Evolutionary conservation across 64 coral and sea anemone species (phyloP).

Genomic region (Pachyseris speciosa): DNA sequence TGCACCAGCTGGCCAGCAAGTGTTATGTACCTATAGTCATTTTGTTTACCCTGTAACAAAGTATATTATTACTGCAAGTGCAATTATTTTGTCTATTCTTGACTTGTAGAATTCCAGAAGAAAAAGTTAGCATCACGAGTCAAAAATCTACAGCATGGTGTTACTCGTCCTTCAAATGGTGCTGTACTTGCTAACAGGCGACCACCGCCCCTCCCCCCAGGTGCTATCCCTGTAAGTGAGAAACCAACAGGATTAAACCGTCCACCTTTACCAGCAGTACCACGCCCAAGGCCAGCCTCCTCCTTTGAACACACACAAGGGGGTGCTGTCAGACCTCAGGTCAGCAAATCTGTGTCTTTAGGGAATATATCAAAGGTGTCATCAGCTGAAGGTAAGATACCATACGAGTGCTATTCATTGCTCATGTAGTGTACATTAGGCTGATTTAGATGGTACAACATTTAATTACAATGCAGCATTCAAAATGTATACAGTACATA

Average conservation of each 20-base stretch:
- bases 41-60: no score
- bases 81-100: neutral
- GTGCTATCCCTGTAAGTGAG: neutral
- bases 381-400: constrained; percentile 50
- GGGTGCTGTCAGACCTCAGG: neutral
- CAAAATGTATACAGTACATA: no score
- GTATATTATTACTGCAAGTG: no score
- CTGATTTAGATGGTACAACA: no score
- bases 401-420: no score
- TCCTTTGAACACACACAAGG: neutral
- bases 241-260: neutral
- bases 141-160: neutral
- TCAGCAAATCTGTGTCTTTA: constrained; percentile 9
- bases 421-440: no score
- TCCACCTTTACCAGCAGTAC: constrained; percentile 10
- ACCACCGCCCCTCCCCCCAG: constrained; percentile 66
- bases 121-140: constrained; percentile 42
- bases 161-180: neutral
- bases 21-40: no score
- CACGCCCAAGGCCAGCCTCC: constrained; percentile 4
- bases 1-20: no score
- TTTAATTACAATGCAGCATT: no score
- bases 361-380: neutral
- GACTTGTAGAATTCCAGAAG: neutral
- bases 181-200: constrained; percentile 4